Evolutionary conservation across 1,140 invertebrate species (phyloP).

Genomic region (Heliconius congener): DNA sequence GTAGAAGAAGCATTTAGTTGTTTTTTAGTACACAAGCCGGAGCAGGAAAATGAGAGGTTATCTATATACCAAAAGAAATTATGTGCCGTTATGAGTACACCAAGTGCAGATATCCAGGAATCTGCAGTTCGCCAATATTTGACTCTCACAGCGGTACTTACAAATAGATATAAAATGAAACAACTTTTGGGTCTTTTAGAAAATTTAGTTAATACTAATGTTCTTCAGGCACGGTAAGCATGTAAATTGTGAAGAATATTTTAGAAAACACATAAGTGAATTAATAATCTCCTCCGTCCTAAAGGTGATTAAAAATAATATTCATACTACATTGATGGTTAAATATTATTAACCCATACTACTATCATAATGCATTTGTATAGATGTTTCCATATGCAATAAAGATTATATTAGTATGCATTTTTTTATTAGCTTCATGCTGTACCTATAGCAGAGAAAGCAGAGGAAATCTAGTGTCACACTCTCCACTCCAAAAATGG

Average conservation of each 20-base stretch:
- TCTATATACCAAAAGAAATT: slow-evolving; percentile 85
- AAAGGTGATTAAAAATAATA: too few species aligned
- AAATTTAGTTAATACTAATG: slow-evolving; percentile 85
- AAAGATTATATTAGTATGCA: too few species aligned
- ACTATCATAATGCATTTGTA: too few species aligned
- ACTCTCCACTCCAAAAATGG: too few species aligned
- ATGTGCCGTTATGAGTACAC: slow-evolving; percentile 73
- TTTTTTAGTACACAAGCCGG: slow-evolving; percentile 88
- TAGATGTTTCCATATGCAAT: too few species aligned
- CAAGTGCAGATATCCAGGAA: slow-evolving; percentile 87
- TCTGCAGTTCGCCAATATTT: slow-evolving; percentile 87
- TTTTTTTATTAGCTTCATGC: too few species aligned
- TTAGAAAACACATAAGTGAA: too few species aligned
- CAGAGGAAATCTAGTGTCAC: too few species aligned
- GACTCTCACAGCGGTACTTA: slow-evolving; percentile 84
- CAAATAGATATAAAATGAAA: slow-evolving; percentile 87
- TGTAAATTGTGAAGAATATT: background rate
- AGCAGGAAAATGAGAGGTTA: slow-evolving; percentile 85
- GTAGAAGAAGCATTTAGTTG: slow-evolving; percentile 94
- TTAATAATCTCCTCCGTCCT: too few species aligned
- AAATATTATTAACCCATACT: too few species aligned
- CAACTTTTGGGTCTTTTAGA: slow-evolving; percentile 88
- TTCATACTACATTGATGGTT: too few species aligned
- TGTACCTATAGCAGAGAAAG: too few species aligned
- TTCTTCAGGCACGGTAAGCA: slow-evolving; percentile 84